A percentile compares a stretch with the other conserved stretches of the same genome.
These are phyloP conservation scores for Pandemis heparana DNA, from an alignment of 2,888 invertebrate genomes.

Conservation along the genomic window DNA sequence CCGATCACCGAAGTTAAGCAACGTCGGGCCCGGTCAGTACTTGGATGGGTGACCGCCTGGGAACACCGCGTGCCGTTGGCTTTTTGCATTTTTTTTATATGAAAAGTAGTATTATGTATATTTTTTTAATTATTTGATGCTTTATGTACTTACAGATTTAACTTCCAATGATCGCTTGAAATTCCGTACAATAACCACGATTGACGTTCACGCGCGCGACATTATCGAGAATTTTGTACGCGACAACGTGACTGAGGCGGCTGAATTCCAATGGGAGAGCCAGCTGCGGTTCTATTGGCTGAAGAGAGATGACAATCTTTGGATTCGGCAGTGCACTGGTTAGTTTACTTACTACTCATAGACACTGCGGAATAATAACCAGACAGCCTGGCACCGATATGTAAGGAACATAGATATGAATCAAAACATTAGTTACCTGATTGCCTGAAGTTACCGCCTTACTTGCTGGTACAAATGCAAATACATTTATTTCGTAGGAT, in stretches of 20 bases:
- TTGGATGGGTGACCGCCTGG: slow-evolving; percentile 58
- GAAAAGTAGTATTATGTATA: not conserved
- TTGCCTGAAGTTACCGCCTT: no score
- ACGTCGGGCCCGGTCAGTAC: slow-evolving; percentile 66
- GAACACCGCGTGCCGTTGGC: slow-evolving; percentile 52
- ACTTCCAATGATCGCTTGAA: slow-evolving; percentile 93
- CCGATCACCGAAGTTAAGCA: slow-evolving; percentile 70
- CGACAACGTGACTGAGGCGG: slow-evolving; percentile 92
- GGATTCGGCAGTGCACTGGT: slow-evolving; percentile 93
- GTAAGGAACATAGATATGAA: no score
- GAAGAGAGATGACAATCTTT: slow-evolving; percentile 91
- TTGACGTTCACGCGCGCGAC: slow-evolving; percentile 96
- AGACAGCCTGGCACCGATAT: no score
- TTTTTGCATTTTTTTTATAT: slow-evolving; percentile 43
- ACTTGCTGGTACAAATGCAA: no score
- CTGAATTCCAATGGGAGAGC: slow-evolving; percentile 97
- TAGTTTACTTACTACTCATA: not conserved
- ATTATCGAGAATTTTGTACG: slow-evolving; percentile 93
- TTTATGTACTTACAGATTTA: slow-evolving; percentile 80
- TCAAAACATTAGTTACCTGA: no score
- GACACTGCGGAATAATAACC: no score
- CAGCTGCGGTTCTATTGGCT: slow-evolving; percentile 97
- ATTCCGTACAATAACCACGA: slow-evolving; percentile 94
- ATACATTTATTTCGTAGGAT: no score
- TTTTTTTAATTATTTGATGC: not conserved